A percentile compares a stretch with the other conserved stretches of the same genome.
phyloP scores from a whole-genome alignment of 2,113 vertebrate genomes.

The Columba livia region DNA sequence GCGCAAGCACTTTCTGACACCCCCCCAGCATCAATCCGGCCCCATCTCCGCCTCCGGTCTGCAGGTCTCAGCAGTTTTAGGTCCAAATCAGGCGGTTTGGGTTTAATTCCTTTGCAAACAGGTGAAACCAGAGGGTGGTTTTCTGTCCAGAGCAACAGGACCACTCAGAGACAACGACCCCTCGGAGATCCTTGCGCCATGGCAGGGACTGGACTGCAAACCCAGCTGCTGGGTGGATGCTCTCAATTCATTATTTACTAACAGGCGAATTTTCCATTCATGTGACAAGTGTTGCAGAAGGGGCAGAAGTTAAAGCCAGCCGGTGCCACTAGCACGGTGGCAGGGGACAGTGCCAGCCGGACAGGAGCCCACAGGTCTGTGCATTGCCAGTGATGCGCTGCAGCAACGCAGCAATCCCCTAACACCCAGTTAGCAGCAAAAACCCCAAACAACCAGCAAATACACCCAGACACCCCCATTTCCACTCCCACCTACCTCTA shows the following conservation, averaged over 20 bases:
- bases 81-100: background rate
- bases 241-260: accelerated
- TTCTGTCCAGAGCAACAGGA: background rate
- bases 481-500: constrained; percentile 49
- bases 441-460: background rate
- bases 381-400: accelerated
- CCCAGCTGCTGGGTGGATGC: background rate
- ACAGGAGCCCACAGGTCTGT: accelerated
- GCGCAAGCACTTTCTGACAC: accelerated
- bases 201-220: accelerated
- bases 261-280: accelerated
- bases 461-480: accelerated
- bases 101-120: background rate
- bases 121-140: background rate
- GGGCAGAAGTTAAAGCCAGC: background rate
- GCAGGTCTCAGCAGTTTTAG: background rate
- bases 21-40: accelerated
- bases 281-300: background rate
- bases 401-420: background rate
- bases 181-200: background rate
- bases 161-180: too few species aligned
- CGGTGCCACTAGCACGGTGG: background rate
- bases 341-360: background rate
- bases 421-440: background rate
- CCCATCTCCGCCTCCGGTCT: background rate